These are phyloP conservation scores for Electrophaes corylata DNA, from an alignment of 2,888 invertebrate species.

Conservation along the genomic window DNA sequence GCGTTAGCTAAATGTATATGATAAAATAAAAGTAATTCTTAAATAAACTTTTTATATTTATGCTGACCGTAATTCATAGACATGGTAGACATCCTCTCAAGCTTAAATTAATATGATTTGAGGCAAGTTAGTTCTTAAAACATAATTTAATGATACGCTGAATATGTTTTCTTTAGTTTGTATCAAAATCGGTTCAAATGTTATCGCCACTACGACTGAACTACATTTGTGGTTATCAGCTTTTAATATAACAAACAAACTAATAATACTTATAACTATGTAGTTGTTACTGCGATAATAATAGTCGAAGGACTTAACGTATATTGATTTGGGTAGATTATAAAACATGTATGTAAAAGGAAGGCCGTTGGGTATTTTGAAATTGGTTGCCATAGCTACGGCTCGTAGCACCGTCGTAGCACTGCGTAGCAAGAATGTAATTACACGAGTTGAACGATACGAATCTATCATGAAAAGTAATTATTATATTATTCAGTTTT, in stretches of 20 bases:
- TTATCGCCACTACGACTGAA: background rate
- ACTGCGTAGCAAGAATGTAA: constrained; percentile 8
- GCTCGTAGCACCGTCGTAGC: constrained; percentile 19
- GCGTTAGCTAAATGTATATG: too few species aligned
- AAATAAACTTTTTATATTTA: too few species aligned
- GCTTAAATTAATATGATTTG: too few species aligned
- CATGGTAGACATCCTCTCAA: too few species aligned
- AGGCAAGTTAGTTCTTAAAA: too few species aligned
- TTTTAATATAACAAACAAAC: background rate
- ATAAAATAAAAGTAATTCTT: too few species aligned
- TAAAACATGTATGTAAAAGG: constrained; percentile 14
- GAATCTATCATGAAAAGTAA: background rate
- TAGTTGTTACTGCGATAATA: background rate
- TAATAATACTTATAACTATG: background rate
- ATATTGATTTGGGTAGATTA: constrained; percentile 17
- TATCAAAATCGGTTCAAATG: background rate
- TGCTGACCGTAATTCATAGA: too few species aligned
- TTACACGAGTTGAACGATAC: constrained; percentile 2
- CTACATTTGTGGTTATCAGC: background rate
- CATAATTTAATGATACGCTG: background rate
- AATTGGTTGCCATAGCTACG: constrained; percentile 23
- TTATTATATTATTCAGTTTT: background rate
- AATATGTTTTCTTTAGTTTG: background rate
- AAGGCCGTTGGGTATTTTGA: constrained; percentile 27
- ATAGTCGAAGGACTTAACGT: constrained; percentile 1